Percentiles rank a stretch among this genome's conserved stretches.
phyloP scores from a whole-genome alignment of 2,113 vertebrate species.

The Willisornis vidua region DNA sequence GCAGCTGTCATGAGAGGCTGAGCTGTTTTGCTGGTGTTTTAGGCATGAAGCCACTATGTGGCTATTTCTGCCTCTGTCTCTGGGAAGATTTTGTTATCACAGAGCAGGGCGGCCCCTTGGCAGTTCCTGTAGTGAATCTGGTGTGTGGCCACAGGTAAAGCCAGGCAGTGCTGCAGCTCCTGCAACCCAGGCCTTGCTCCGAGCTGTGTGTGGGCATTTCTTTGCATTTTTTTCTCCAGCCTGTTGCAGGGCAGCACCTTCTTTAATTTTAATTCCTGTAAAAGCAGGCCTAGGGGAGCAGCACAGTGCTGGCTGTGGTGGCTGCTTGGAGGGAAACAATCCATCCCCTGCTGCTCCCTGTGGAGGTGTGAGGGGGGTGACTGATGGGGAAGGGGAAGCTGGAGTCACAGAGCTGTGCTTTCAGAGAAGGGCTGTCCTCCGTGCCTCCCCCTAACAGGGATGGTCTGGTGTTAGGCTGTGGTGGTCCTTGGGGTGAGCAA shows the following conservation, averaged over 20 bases:
- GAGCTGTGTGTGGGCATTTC: neutral
- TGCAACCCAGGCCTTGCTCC: neutral
- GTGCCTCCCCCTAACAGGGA: neutral
- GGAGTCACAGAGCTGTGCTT: rapidly evolving
- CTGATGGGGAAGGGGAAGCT: neutral
- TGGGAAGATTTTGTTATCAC: neutral
- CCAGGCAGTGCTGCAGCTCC: neutral
- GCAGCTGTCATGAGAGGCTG: neutral
- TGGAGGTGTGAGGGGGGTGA: rapidly evolving
- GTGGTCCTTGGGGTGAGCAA: neutral
- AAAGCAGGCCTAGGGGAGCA: neutral
- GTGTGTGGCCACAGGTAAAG: neutral
- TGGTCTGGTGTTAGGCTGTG: neutral
- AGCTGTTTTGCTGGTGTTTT: neutral
- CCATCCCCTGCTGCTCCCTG: neutral
- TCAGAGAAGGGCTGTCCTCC: neutral
- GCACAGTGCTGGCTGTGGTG: neutral
- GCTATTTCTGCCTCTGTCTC: constrained; percentile 51
- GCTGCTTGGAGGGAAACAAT: neutral
- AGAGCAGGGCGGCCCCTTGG: neutral
- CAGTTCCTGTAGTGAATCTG: neutral
- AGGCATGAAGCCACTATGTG: neutral
- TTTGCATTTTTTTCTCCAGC: neutral
- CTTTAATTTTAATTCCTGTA: neutral
- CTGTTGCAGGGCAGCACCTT: neutral